These are phyloP conservation scores for Drosophila baimaii DNA, from an alignment of 1,140 invertebrate species.

Conservation along the genomic window DNA sequence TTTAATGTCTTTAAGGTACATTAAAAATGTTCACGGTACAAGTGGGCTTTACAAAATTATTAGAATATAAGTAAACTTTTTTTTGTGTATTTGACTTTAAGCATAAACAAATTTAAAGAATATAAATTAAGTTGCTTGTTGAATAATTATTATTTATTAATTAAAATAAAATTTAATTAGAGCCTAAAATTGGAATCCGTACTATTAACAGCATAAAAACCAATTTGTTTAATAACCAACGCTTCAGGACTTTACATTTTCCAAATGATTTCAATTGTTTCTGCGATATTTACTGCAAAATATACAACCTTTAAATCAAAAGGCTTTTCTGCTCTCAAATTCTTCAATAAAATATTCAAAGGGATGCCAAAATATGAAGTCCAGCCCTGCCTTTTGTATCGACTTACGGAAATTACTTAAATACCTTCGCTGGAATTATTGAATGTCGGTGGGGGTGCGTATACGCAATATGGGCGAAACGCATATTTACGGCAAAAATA, in stretches of 20 bases:
- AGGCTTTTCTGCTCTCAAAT: constrained; percentile 7
- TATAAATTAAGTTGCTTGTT: not conserved
- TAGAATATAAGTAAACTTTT: too few relatives aligned
- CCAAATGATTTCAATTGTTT: not conserved
- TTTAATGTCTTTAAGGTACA: not conserved
- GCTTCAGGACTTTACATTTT: not conserved
- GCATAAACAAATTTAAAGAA: too few relatives aligned
- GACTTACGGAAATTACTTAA: constrained; percentile 24
- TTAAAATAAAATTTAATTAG: not conserved
- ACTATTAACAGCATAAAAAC: not conserved
- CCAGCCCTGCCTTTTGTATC: not conserved
- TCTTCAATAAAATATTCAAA: constrained; percentile 13
- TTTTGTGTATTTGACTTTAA: too few relatives aligned
- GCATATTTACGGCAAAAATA: constrained; percentile 30
- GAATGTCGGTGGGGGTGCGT: constrained; percentile 7
- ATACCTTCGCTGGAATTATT: constrained; percentile 24
- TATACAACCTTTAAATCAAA: not conserved
- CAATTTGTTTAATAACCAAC: not conserved
- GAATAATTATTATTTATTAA: not conserved
- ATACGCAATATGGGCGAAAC: constrained; percentile 7
- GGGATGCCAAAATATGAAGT: not conserved
- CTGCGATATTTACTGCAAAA: too few relatives aligned
- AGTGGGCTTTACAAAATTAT: too few relatives aligned
- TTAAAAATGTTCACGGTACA: too few relatives aligned
- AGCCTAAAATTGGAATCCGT: not conserved